phyloP scores from a whole-genome alignment of 2,113 vertebrate genomes.

The Catharus minimus region DNA sequence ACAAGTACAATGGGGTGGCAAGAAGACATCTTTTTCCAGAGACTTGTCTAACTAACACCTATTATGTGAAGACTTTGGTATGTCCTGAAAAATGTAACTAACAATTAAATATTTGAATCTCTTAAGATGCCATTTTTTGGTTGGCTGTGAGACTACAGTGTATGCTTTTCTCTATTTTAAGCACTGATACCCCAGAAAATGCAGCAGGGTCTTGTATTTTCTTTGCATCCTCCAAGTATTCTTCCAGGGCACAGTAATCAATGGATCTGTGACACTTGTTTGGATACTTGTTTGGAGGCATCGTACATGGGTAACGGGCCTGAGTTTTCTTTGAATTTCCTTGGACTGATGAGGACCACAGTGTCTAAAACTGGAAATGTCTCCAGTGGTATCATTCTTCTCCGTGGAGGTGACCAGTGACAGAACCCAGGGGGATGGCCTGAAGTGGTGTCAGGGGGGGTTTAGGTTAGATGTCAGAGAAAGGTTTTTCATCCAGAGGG shows the following conservation, averaged over 20 bases:
- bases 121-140: not conserved
- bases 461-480: not conserved
- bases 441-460: not conserved
- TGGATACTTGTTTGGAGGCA: not conserved
- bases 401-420: not conserved
- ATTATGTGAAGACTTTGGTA: not conserved
- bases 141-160: not conserved
- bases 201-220: not conserved
- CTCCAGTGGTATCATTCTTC: not conserved
- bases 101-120: not conserved
- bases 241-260: not conserved
- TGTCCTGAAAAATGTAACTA: not conserved
- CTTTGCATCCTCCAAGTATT: not conserved
- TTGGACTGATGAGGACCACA: not conserved
- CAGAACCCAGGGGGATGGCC: too few relatives aligned
- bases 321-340: not conserved
- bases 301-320: fast-evolving
- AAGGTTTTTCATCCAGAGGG: not conserved
- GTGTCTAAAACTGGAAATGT: not conserved
- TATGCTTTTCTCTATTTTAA: not conserved
- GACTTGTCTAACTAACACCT: not conserved
- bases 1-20: not conserved
- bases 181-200: not conserved
- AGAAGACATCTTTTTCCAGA: not conserved
- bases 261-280: not conserved